A percentile compares a stretch with the other conserved stretches of the same genome.
Evolutionary conservation across 2,113 vertebrate species (phyloP).

Genomic region (Pteropus alecto): DNA sequence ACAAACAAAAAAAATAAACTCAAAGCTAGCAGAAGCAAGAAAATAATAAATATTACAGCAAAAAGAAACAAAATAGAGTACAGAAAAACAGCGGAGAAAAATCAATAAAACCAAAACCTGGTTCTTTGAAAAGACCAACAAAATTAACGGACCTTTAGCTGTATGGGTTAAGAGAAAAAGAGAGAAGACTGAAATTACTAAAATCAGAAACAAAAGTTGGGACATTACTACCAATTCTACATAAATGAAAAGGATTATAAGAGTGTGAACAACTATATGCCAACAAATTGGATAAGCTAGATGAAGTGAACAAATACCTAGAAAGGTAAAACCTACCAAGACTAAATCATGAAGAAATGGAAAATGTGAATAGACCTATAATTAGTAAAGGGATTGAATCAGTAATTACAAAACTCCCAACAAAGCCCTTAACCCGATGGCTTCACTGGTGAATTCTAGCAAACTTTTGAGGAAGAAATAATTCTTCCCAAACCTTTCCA

Average conservation of each 20-base stretch:
- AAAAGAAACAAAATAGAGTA: background rate
- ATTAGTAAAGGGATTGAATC: too few relatives aligned
- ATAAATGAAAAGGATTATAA: background rate
- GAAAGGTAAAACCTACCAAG: background rate
- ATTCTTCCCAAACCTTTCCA: too few relatives aligned
- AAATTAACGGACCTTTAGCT: background rate
- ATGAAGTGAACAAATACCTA: background rate
- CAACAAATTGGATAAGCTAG: background rate
- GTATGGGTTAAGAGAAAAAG: background rate
- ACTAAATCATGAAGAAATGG: too few relatives aligned
- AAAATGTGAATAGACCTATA: too few relatives aligned
- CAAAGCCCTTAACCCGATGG: too few relatives aligned
- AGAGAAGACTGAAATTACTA: background rate
- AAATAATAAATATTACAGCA: background rate
- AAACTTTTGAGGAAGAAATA: too few relatives aligned
- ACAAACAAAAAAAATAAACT: background rate
- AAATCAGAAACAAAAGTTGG: background rate
- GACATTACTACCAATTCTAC: background rate
- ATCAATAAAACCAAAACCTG: too few relatives aligned
- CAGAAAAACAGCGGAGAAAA: background rate
- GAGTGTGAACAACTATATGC: background rate
- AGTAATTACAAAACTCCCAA: too few relatives aligned
- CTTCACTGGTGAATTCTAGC: too few relatives aligned
- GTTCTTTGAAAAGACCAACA: too few relatives aligned
- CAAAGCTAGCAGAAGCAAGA: background rate